Evolutionary conservation across 2,797 vertebrate genomes (phyloP).

Genomic region (Bradypus variegatus): DNA sequence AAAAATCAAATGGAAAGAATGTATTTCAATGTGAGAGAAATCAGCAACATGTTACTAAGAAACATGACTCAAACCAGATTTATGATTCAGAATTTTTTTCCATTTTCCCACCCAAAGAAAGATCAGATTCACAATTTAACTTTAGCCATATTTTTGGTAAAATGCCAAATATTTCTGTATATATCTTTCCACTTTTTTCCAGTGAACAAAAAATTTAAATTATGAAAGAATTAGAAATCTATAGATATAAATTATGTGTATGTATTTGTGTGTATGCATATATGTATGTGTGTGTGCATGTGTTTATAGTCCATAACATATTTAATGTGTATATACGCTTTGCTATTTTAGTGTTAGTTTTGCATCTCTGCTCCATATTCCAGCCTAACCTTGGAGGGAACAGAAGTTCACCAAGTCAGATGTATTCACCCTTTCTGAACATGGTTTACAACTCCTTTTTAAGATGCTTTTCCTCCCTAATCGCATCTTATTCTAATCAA

Average conservation of each 20-base stretch:
- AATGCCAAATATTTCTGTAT: conserved; percentile 45
- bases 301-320: neutral
- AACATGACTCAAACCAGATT: conserved; percentile 45
- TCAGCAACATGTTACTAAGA: conserved; percentile 39
- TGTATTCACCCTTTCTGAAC: neutral
- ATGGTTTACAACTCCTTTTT: neutral
- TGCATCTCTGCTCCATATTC: neutral
- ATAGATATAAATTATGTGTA: neutral
- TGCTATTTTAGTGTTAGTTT: neutral
- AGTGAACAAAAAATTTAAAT: neutral
- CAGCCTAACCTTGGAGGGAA: neutral
- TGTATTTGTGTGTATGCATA: neutral
- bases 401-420: neutral
- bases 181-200: neutral
- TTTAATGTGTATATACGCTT: neutral
- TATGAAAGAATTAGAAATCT: neutral
- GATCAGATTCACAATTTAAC: conserved; percentile 36
- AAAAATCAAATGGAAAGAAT: conserved; percentile 45
- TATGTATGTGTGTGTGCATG: neutral
- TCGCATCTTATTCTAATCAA: neutral
- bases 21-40: conserved; percentile 22
- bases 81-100: conserved; percentile 38
- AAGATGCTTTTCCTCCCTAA: neutral
- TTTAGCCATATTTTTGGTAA: conserved; percentile 44
- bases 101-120: conserved; percentile 41